phyloP scores from a whole-genome alignment of 1,140 invertebrate genomes.

The Whitmania pigra region DNA sequence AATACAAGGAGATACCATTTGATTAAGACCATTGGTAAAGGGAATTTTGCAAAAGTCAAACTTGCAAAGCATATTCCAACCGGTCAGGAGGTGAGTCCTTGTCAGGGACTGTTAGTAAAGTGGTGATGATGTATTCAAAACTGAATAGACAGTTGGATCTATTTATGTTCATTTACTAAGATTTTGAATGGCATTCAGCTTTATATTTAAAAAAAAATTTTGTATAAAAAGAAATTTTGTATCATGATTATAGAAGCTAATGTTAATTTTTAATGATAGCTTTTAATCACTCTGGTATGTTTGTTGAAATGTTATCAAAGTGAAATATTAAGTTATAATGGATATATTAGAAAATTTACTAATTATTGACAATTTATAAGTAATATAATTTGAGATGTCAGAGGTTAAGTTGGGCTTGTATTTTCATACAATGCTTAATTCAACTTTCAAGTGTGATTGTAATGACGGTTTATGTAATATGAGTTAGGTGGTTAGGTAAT shows the following conservation, averaged over 20 bases:
- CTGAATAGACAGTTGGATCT: not conserved
- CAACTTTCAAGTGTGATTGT: too few species aligned
- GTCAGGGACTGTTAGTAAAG: not conserved
- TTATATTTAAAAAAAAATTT: too few species aligned
- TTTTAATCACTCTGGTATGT: not conserved
- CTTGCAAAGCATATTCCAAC: slow-evolving; percentile 97
- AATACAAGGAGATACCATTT: slow-evolving; percentile 94
- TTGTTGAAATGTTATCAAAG: too few species aligned
- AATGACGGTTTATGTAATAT: too few species aligned
- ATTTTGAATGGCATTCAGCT: not conserved
- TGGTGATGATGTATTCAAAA: too few species aligned
- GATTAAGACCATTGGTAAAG: slow-evolving; percentile 98
- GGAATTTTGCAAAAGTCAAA: slow-evolving; percentile 99
- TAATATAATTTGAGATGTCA: too few species aligned
- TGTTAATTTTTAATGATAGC: not conserved
- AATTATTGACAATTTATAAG: too few species aligned
- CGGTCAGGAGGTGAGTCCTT: slow-evolving; percentile 63
- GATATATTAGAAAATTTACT: too few species aligned
- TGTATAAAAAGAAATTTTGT: not conserved
- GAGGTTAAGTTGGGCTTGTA: too few species aligned
- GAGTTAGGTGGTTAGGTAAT: too few species aligned
- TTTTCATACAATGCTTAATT: too few species aligned
- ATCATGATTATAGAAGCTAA: not conserved
- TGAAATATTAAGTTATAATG: too few species aligned
- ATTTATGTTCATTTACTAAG: not conserved